These are phyloP conservation scores for Lineus longissimus DNA, from an alignment of 1,140 invertebrate genomes.

Conservation along the genomic window DNA sequence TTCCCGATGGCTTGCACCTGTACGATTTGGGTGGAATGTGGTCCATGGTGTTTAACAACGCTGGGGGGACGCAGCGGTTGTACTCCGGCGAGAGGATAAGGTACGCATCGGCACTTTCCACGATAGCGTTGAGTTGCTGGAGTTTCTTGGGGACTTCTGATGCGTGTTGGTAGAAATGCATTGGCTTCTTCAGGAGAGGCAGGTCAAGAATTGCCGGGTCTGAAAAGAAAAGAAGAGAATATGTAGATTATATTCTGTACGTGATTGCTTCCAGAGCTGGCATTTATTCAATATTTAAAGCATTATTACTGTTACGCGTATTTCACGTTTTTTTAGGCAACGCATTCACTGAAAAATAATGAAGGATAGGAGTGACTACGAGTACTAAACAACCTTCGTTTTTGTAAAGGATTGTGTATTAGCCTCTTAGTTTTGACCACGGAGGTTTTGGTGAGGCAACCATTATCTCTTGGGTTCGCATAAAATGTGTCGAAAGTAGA, in stretches of 20 bases:
- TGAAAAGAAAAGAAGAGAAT: constrained; percentile 25
- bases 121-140: constrained; percentile 39
- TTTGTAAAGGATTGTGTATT: no score
- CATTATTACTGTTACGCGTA: no score
- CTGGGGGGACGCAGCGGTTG: constrained; percentile 55
- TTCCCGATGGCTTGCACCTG: constrained; percentile 53
- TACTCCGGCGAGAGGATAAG: constrained; percentile 56
- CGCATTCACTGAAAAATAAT: no score
- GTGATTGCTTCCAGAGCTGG: not conserved
- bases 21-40: constrained; percentile 53
- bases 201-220: constrained; percentile 51
- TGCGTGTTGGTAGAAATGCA: constrained; percentile 48
- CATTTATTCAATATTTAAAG: not conserved
- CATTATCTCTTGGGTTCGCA: no score
- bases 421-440: no score
- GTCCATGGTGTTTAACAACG: constrained; percentile 54
- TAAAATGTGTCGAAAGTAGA: no score
- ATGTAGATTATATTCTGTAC: no score
- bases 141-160: constrained; percentile 48
- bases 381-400: no score
- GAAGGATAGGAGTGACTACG: no score
- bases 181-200: constrained; percentile 43
- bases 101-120: constrained; percentile 52
- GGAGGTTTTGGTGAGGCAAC: no score
- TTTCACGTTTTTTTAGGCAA: no score